Percentiles rank a stretch among this genome's conserved stretches.
Conservation (phyloP, 2,888 invertebrate genomes). For the Cryptops parisi region DNA sequence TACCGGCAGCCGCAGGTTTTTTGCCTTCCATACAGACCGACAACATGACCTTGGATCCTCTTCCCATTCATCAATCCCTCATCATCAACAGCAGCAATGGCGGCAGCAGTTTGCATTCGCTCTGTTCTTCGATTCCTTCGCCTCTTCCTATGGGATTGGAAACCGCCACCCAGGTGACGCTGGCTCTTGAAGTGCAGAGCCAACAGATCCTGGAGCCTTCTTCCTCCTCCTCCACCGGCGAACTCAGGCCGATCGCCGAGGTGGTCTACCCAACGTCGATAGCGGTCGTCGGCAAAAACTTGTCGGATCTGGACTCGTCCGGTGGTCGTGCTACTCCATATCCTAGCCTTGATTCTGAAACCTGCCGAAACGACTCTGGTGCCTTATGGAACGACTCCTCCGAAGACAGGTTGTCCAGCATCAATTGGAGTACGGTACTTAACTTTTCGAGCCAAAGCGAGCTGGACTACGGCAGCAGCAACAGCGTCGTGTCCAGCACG, state of each 20-base stretch:
- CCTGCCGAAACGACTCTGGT: slow-evolving; percentile 16
- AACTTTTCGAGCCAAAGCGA: slow-evolving; percentile 74
- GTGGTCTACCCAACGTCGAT: not conserved
- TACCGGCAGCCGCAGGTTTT: slow-evolving; percentile 17
- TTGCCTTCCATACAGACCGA: slow-evolving; percentile 16
- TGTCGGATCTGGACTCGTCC: slow-evolving; percentile 19
- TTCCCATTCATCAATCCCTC: slow-evolving; percentile 2
- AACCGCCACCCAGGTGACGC: not conserved
- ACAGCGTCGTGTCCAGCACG: not conserved
- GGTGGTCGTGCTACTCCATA: slow-evolving; percentile 21
- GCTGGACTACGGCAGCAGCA: slow-evolving; percentile 45
- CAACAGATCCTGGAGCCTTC: not conserved
- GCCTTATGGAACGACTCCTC: slow-evolving; percentile 26
- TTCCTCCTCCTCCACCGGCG: not conserved
- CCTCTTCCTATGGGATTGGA: slow-evolving; percentile 1
- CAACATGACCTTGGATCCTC: slow-evolving; percentile 16
- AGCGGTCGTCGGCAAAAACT: slow-evolving; percentile 17
- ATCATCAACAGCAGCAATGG: not conserved
- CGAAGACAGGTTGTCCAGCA: slow-evolving; percentile 56
- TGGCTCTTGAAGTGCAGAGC: not conserved
- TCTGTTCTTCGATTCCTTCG: not conserved
- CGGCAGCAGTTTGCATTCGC: not conserved
- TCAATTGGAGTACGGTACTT: slow-evolving; percentile 83
- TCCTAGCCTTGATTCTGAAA: slow-evolving; percentile 17
- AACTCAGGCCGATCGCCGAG: not conserved